A percentile compares a stretch with the other conserved stretches of the same genome.
phyloP scores from a whole-genome alignment of 2,888 invertebrate species.

The Pseudococcus longispinus region DNA sequence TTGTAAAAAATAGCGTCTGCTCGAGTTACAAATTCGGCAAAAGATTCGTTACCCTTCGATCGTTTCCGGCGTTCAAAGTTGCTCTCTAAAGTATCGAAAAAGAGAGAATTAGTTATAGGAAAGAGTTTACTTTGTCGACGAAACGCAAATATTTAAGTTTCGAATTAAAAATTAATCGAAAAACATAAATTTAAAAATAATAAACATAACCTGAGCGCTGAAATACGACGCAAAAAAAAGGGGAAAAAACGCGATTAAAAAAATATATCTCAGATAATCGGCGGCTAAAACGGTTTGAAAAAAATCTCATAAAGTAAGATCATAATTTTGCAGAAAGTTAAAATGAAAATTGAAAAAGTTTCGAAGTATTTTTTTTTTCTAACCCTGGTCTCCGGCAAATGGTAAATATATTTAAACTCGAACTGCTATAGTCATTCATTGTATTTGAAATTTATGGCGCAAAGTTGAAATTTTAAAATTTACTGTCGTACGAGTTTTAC shows the following conservation, averaged over 20 bases:
- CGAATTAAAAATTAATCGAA: conserved; percentile 24
- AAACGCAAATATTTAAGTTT: not conserved
- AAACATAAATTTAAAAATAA: conserved; percentile 34
- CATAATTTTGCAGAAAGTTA: conserved; percentile 23
- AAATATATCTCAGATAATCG: not conserved
- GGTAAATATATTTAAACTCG: conserved; percentile 31
- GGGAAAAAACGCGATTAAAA: not conserved
- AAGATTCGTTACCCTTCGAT: not conserved
- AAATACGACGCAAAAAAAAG: not conserved
- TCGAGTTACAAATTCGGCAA: not conserved
- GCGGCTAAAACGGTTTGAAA: conserved; percentile 9
- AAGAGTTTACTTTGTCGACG: not conserved
- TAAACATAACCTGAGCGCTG: not conserved
- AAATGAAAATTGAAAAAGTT: conserved; percentile 31
- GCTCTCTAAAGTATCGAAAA: not conserved
- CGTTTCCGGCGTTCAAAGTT: not conserved
- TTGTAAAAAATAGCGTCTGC: not conserved
- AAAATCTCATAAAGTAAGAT: conserved; percentile 26
- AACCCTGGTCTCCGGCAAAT: not conserved
- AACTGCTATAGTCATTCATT: conserved; percentile 23
- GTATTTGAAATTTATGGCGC: not conserved
- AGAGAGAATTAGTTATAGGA: not conserved
- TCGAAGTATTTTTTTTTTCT: conserved; percentile 8
- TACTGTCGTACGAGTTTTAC: conserved; percentile 11
- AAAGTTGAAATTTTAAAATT: conserved; percentile 30